Evolutionary conservation across 92 coral and sea anemone species (phyloP).

Genomic region (Palythoa caribaeorum): DNA sequence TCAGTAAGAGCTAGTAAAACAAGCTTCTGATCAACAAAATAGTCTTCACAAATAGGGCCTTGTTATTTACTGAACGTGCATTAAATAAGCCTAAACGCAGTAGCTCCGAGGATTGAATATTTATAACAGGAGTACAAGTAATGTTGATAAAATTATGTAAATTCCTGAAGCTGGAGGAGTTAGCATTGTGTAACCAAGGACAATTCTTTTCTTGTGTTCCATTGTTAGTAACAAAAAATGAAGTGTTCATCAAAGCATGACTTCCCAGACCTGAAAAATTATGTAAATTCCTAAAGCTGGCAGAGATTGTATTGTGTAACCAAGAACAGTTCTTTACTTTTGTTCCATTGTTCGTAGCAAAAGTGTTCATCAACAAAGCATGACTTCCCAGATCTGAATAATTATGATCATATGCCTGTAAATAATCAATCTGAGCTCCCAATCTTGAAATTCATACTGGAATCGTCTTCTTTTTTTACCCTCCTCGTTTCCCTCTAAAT

Average conservation of each 20-base stretch:
- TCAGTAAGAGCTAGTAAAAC: too few species aligned
- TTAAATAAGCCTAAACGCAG: not conserved
- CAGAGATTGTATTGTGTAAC: not conserved
- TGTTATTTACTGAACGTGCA: not conserved
- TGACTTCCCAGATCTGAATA: too few species aligned
- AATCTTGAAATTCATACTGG: too few species aligned
- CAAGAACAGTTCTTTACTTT: not conserved
- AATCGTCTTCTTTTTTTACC: too few species aligned
- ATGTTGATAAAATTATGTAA: not conserved
- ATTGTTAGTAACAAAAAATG: not conserved
- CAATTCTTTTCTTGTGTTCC: not conserved
- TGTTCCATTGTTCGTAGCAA: not conserved
- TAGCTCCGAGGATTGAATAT: not conserved
- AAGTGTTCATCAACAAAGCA: too few species aligned
- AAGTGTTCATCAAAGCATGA: too few species aligned
- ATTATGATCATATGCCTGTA: too few species aligned
- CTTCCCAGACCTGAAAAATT: too few species aligned
- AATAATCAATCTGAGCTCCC: too few species aligned
- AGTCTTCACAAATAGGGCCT: not conserved
- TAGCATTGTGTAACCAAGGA: not conserved
- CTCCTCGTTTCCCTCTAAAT: too few species aligned
- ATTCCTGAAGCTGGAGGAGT: not conserved
- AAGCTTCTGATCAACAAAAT: too few species aligned
- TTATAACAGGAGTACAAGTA: not conserved
- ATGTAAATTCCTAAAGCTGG: not conserved